These are phyloP conservation scores for Craterocephalus amniculus DNA, from an alignment of 2,797 vertebrate species.

Conservation along the genomic window DNA sequence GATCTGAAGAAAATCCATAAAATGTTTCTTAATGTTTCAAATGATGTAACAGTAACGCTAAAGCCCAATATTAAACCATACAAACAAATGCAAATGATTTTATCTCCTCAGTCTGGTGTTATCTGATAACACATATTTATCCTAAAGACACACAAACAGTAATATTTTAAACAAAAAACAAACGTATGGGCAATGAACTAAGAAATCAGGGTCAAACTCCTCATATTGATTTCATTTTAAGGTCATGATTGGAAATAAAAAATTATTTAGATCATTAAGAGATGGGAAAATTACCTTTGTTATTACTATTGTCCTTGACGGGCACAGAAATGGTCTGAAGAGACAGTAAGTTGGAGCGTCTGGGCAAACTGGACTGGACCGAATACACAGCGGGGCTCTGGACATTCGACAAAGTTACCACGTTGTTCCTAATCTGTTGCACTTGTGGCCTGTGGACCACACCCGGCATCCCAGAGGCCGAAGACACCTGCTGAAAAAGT, in stretches of 20 bases:
- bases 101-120: too few relatives aligned
- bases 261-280: too few relatives aligned
- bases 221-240: too few relatives aligned
- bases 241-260: too few relatives aligned
- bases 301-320: slow-evolving; percentile 36
- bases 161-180: too few relatives aligned
- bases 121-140: too few relatives aligned
- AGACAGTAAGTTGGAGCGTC: slow-evolving; percentile 30
- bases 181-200: too few relatives aligned
- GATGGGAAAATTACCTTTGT: slow-evolving; percentile 50
- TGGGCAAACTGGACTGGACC: slow-evolving; percentile 39
- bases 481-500: slow-evolving; percentile 63
- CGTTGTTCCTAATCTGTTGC: slow-evolving; percentile 76
- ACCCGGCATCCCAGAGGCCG: slow-evolving; percentile 54
- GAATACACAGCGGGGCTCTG: slow-evolving; percentile 68
- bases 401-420: slow-evolving; percentile 74
- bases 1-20: slow-evolving; percentile 63
- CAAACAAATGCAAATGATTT: too few relatives aligned
- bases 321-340: slow-evolving; percentile 54
- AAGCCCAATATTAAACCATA: background rate
- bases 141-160: too few relatives aligned
- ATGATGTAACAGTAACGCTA: background rate
- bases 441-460: slow-evolving; percentile 75
- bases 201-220: too few relatives aligned
- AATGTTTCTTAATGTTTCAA: background rate